Percentiles rank a stretch among this genome's conserved stretches.
These are phyloP conservation scores for Cheirogaleus major DNA, from an alignment of 2,797 vertebrate genomes.

Conservation along the genomic window DNA sequence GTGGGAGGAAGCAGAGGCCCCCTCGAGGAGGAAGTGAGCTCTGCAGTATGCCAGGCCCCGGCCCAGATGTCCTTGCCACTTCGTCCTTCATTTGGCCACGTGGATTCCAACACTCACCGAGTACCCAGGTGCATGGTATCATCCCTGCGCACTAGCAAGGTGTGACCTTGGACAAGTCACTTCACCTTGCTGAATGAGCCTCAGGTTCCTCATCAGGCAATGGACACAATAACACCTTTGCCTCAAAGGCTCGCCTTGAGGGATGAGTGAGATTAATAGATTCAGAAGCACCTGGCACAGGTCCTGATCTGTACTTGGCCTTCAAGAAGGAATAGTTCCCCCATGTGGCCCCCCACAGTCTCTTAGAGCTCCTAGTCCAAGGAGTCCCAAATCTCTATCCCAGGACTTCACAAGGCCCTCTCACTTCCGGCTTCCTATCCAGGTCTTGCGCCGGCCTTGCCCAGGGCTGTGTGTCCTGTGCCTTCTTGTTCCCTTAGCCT, in stretches of 20 bases:
- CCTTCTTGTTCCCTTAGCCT: neutral
- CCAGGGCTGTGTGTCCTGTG: neutral
- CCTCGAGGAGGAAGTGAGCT: neutral
- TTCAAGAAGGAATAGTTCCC: neutral
- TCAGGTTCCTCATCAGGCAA: conserved; percentile 19
- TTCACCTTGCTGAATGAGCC: neutral
- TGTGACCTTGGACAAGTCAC: conserved; percentile 5
- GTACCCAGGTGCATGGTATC: neutral
- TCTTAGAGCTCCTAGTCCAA: neutral
- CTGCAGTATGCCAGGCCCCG: neutral
- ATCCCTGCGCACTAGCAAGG: neutral
- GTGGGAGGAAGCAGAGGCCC: neutral
- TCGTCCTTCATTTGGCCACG: neutral
- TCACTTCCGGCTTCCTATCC: neutral
- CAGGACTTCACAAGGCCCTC: neutral
- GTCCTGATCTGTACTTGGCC: neutral
- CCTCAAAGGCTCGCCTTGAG: neutral
- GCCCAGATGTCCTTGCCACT: neutral
- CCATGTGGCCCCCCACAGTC: neutral
- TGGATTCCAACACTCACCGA: neutral
- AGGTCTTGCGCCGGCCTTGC: neutral
- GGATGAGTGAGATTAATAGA: neutral
- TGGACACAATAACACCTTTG: neutral
- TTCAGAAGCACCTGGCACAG: neutral
- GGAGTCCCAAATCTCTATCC: neutral